Evolutionary conservation across 2,113 vertebrate species (phyloP), one percentile per base, ranked within the genome.

Genomic region (human (Homo sapiens)): DNA sequence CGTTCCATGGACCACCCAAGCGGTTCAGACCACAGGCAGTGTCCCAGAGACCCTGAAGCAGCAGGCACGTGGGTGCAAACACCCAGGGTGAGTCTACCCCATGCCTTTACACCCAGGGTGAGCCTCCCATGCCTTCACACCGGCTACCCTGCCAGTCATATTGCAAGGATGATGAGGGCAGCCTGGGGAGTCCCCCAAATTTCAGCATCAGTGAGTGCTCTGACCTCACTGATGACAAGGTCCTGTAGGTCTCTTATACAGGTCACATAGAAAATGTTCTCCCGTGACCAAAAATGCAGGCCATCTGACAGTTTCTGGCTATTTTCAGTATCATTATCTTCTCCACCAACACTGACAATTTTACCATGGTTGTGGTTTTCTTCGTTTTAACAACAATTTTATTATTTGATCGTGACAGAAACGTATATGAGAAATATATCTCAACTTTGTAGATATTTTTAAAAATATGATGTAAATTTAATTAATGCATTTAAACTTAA

Each of bases 331-430:
- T 68, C 72, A 4, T 35, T 32, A 30, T 75, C 45, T 86, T 86
- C 25, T 75, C 50, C 6, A 22, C 12, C 12, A n/a, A 70, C 35
- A 12, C 55, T 30, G 68, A n/a, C 43, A 30, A 40, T 82, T 48
- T 40, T 76, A 59, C 18, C 2, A 1, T 3, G 27, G 68, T 40
- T 7, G 9, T 17, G 2, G 14, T 82, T 78, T 89, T 55, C 72
- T 75, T 76, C 6, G 35, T 85, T 81, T 64, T 52, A 84, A 45
- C 38, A 50, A 52, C 23, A 55, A 20, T 55, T 55, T 55, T 89
- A 57, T 76, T 89, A 88, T 48, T 48, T 89, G 84, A 83, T 89
- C 14, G 30, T 76, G 14, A 83, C 18, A 61, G 79, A 70, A 84
- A 61, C 6, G 4, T 1, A 14, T 1, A 2, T 59, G 11, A 96